A percentile compares a stretch with the other conserved stretches of the same genome.
phyloP scores from a whole-genome alignment of 2,888 invertebrate genomes.

The Campoletis raptor region DNA sequence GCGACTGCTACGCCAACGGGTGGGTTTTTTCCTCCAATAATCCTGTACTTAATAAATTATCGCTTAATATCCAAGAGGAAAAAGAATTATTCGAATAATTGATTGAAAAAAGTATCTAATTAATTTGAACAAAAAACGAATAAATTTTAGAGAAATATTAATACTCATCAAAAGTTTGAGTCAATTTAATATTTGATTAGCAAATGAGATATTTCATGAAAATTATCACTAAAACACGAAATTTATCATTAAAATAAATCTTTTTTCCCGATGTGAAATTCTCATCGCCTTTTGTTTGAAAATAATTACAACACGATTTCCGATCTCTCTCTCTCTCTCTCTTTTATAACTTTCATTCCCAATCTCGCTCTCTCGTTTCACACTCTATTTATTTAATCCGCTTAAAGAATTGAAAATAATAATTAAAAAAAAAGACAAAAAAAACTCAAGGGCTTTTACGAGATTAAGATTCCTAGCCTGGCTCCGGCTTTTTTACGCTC shows the following conservation, averaged over 20 bases:
- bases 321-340: constrained; percentile 11
- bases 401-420: constrained; percentile 8
- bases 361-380: constrained; percentile 40
- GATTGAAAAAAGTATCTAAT: neutral
- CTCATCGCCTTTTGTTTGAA: neutral
- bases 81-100: constrained; percentile 9
- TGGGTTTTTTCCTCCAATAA: constrained; percentile 85
- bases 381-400: constrained; percentile 24
- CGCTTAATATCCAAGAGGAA: constrained; percentile 9
- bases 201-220: neutral
- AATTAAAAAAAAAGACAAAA: constrained; percentile 48
- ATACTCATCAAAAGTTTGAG: neutral
- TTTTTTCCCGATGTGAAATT: constrained; percentile 16
- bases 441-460: constrained; percentile 72
- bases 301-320: neutral
- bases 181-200: neutral
- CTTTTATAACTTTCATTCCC: constrained; percentile 22
- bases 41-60: constrained; percentile 56
- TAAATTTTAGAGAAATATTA: neutral
- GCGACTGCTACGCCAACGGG: constrained; percentile 94
- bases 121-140: neutral
- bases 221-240: neutral
- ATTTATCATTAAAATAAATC: constrained; percentile 9
- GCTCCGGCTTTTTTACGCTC: constrained; percentile 61
- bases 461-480: constrained; percentile 64